phyloP scores from a whole-genome alignment of 2,888 invertebrate species.

The Gryllus longicercus region DNA sequence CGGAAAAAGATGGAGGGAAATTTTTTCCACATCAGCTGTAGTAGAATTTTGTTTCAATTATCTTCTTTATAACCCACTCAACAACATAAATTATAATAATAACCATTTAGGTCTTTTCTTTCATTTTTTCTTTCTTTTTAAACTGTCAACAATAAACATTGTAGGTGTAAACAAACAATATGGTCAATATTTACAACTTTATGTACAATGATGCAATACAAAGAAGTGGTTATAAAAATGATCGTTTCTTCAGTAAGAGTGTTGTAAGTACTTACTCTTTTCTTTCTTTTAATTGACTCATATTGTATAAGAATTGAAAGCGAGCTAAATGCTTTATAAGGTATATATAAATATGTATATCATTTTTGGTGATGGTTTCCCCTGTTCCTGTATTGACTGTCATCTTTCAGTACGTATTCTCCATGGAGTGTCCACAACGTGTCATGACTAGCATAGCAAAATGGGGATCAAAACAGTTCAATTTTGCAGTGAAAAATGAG shows the following conservation, averaged over 20 bases:
- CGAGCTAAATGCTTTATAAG: slow-evolving; percentile 37
- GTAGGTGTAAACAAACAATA: slow-evolving; percentile 42
- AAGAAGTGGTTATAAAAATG: slow-evolving; percentile 41
- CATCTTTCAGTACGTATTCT: slow-evolving; percentile 8
- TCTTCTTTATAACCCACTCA: slow-evolving; percentile 38
- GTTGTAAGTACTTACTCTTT: slow-evolving; percentile 17
- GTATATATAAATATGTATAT: slow-evolving; percentile 23
- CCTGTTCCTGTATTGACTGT: slow-evolving; percentile 17
- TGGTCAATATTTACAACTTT: slow-evolving; percentile 40
- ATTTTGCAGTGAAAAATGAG: background rate
- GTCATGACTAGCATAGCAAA: background rate
- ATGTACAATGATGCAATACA: slow-evolving; percentile 41
- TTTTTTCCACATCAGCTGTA: slow-evolving; percentile 20
- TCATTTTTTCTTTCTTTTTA: slow-evolving; percentile 39
- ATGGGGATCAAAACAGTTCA: background rate
- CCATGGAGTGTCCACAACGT: slow-evolving; percentile 8
- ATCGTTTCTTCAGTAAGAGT: slow-evolving; percentile 33
- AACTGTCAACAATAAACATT: slow-evolving; percentile 43
- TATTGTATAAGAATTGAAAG: slow-evolving; percentile 38
- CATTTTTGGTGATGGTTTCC: slow-evolving; percentile 26
- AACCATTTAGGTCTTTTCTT: slow-evolving; percentile 17
- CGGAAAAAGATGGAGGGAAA: slow-evolving; percentile 37
- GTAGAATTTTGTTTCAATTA: slow-evolving; percentile 31
- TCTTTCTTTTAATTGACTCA: slow-evolving; percentile 39
- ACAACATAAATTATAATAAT: slow-evolving; percentile 39